Evolutionary conservation across 2,797 vertebrate genomes (phyloP), one percentile per base, ranked within the genome.

Genomic region (Sparidentex hasta): DNA sequence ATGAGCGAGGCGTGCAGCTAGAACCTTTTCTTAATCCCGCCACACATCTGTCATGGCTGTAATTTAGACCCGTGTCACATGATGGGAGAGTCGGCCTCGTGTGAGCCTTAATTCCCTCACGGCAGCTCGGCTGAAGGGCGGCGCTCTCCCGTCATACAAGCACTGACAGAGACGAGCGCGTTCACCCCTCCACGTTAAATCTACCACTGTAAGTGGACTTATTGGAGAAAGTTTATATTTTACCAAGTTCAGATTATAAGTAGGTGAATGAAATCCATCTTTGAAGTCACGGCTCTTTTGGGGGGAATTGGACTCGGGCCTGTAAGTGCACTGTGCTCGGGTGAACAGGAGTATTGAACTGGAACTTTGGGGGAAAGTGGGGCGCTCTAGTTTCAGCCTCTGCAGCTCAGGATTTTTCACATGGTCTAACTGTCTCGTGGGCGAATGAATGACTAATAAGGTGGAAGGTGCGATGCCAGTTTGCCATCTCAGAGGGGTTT

Each of bases 1-100:
- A 73, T 84, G 80, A 80, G 71, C n/a, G 46, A 71, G 23, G 29
- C 74, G 2, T 80, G 73, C 64, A 58, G 72, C 79, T 87, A 16
- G 16, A 78, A 86, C 72, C 27, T 81, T 87, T 65, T 71, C 64
- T 61, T 93, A 91, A 94, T 93, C 91, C 91, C 73, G 3, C 52
- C 76, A 59, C 84, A 85, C 90, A 91, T 93, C 91, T 92, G 92
- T 84, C 82, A 74, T 73, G 77, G 75, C 65, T 90, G 87, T 91
- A 87, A 87, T 91, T 90, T 82, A 81, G 73, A 90, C 51, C 71
- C 29, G 4, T n/a, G 78, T 88, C 88, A 92, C 74, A 64, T 92
- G 86, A 82, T 74, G 18, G 17, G 46, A n/a, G 57, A 62, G 69
- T 67, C 74, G 70, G 63, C 57, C 75, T 86, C 62, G 71, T 38